These are phyloP conservation scores for Actinernus sp. DNA, from an alignment of 92 coral and sea anemone genomes.

Conservation along the genomic window DNA sequence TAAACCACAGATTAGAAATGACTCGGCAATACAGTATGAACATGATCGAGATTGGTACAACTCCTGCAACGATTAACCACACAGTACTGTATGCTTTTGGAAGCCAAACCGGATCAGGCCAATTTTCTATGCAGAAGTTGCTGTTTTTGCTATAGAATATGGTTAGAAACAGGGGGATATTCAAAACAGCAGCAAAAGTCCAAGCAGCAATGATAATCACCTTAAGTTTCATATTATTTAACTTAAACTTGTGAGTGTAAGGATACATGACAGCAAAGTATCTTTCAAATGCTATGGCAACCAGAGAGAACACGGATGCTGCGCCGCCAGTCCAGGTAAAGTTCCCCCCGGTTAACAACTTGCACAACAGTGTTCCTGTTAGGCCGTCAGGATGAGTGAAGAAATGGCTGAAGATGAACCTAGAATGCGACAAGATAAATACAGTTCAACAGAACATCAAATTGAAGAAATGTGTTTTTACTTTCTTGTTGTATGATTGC, in stretches of 20 bases:
- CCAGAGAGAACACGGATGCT: constrained; percentile 38
- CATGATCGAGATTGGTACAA: constrained; percentile 28
- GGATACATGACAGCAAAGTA: constrained; percentile 51
- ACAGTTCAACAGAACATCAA: too few relatives aligned
- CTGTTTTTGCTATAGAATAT: constrained; percentile 13
- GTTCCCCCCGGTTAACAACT: constrained; percentile 25
- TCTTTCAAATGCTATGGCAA: constrained; percentile 46
- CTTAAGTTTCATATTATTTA: constrained; percentile 13
- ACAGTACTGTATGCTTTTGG: constrained; percentile 24
- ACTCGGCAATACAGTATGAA: constrained; percentile 6
- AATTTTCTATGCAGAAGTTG: constrained; percentile 33
- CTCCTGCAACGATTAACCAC: constrained; percentile 19
- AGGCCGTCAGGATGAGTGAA: constrained; percentile 14
- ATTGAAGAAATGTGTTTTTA: too few relatives aligned
- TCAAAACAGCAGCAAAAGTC: constrained; percentile 16
- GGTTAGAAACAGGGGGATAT: constrained; percentile 21
- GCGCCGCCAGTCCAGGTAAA: constrained; percentile 57
- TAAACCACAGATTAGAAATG: constrained; percentile 15
- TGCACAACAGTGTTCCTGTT: constrained; percentile 7
- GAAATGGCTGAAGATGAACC: too few relatives aligned
- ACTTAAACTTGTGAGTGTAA: constrained; percentile 1
- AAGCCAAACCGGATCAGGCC: constrained; percentile 19
- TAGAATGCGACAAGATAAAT: too few relatives aligned
- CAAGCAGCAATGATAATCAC: constrained; percentile 19
- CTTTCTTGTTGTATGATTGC: too few relatives aligned